Conservation (phyloP, 1,140 invertebrate species). For the Pogonomyrmex californicus region DNA sequence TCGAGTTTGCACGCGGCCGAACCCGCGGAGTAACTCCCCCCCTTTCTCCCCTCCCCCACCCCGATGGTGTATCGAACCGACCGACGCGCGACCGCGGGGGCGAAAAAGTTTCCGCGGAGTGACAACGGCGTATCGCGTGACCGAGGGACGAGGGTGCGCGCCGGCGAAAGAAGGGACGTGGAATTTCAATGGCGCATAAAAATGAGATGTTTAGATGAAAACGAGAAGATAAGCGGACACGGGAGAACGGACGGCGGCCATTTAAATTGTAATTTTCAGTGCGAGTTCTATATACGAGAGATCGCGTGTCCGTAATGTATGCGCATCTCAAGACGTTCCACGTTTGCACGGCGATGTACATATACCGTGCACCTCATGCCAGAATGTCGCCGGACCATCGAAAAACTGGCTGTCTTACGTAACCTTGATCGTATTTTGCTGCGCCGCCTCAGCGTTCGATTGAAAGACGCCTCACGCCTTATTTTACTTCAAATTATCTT, state of each 20-base stretch:
- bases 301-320: slow-evolving; percentile 86
- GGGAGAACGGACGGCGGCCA: slow-evolving; percentile 78
- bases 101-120: slow-evolving; percentile 65
- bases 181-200: slow-evolving; percentile 86
- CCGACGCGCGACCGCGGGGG: slow-evolving; percentile 53
- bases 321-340: slow-evolving; percentile 84
- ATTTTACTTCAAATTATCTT: not conserved
- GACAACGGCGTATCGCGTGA: slow-evolving; percentile 77
- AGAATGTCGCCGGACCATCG: slow-evolving; percentile 32
- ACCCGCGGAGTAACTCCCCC: slow-evolving; percentile 10
- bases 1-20: slow-evolving; percentile 47
- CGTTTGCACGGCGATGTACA: slow-evolving; percentile 79
- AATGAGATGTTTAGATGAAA: slow-evolving; percentile 87
- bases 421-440: slow-evolving; percentile 45
- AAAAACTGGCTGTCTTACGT: slow-evolving; percentile 34
- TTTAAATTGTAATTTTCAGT: slow-evolving; percentile 87
- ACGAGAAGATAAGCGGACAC: slow-evolving; percentile 83
- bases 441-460: slow-evolving; percentile 9
- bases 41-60: too few relatives aligned
- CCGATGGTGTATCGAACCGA: slow-evolving; percentile 37
- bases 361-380: slow-evolving; percentile 23
- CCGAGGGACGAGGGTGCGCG: slow-evolving; percentile 58
- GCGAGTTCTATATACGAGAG: slow-evolving; percentile 72
- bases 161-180: slow-evolving; percentile 67
- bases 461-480: not conserved